phyloP scores from a whole-genome alignment of 1,140 invertebrate genomes.

The Dreissena rostriformis region DNA sequence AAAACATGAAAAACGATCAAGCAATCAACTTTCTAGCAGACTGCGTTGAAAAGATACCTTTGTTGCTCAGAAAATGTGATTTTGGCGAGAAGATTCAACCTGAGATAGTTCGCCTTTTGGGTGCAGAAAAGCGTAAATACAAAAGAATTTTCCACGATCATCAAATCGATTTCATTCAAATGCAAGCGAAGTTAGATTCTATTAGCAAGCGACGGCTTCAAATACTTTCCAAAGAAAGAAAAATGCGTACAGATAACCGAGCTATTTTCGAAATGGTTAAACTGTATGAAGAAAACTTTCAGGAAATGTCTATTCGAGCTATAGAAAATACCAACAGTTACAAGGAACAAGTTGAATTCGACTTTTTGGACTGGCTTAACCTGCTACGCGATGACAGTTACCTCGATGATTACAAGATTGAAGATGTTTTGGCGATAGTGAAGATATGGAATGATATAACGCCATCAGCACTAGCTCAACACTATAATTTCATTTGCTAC shows the following conservation, averaged over 20 bases:
- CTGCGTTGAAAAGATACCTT: background rate
- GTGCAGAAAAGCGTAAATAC: too few species aligned
- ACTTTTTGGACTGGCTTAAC: constrained; percentile 58
- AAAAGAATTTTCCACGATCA: too few species aligned
- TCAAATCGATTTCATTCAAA: too few species aligned
- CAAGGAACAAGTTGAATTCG: constrained; percentile 37
- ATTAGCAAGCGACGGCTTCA: constrained; percentile 29
- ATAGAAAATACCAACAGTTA: constrained; percentile 2
- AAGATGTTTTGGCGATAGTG: constrained; percentile 50
- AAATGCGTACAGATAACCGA: background rate
- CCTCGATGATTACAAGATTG: constrained; percentile 39
- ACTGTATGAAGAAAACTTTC: constrained; percentile 58
- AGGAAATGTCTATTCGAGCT: background rate
- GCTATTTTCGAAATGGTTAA: constrained; percentile 28
- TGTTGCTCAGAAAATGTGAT: background rate
- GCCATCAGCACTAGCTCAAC: constrained; percentile 46
- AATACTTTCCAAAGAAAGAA: constrained; percentile 40
- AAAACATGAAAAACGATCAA: background rate
- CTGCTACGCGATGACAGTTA: constrained; percentile 42
- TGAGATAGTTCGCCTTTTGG: background rate
- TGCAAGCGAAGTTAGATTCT: background rate
- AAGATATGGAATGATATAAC: constrained; percentile 47
- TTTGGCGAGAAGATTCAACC: too few species aligned
- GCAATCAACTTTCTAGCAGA: background rate
- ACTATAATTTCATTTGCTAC: constrained; percentile 56